Evolutionary conservation across 2,888 invertebrate species (phyloP).

Genomic region (Ormyrus rosae): DNA sequence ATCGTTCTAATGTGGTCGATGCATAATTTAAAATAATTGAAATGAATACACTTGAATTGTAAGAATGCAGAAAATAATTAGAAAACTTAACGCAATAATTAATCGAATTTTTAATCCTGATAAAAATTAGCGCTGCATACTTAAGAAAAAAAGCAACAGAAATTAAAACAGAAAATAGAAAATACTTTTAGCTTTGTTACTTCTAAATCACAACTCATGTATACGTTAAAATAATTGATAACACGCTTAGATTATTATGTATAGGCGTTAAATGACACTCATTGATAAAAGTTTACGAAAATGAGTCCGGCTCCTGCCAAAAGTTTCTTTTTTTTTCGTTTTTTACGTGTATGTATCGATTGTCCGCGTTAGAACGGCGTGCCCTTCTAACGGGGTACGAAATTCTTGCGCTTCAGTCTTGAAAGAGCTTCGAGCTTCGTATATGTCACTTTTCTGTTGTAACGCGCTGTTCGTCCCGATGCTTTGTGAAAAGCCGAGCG

Average conservation of each 20-base stretch:
- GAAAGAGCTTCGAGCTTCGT: conserved; percentile 1
- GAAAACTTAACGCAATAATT: too few species aligned
- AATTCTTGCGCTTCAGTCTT: conserved; percentile 31
- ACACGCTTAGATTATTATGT: background rate
- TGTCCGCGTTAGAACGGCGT: too few species aligned
- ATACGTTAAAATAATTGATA: background rate
- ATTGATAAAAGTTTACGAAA: conserved; percentile 2
- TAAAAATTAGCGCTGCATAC: too few species aligned
- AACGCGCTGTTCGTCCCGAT: background rate
- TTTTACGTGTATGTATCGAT: background rate
- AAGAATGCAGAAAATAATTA: too few species aligned
- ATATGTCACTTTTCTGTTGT: background rate
- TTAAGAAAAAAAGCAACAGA: too few species aligned
- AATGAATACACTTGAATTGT: too few species aligned
- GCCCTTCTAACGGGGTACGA: background rate
- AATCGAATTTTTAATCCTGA: too few species aligned
- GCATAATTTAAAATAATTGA: too few species aligned
- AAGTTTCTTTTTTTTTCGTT: background rate
- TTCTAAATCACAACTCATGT: too few species aligned
- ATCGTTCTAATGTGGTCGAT: too few species aligned
- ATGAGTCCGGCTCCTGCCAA: background rate
- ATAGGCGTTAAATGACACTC: background rate
- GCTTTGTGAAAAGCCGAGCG: background rate
- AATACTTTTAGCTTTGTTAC: too few species aligned
- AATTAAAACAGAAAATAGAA: too few species aligned